Evolutionary conservation across 2,113 vertebrate genomes (phyloP).

Genomic region (Cyanoderma ruficeps): DNA sequence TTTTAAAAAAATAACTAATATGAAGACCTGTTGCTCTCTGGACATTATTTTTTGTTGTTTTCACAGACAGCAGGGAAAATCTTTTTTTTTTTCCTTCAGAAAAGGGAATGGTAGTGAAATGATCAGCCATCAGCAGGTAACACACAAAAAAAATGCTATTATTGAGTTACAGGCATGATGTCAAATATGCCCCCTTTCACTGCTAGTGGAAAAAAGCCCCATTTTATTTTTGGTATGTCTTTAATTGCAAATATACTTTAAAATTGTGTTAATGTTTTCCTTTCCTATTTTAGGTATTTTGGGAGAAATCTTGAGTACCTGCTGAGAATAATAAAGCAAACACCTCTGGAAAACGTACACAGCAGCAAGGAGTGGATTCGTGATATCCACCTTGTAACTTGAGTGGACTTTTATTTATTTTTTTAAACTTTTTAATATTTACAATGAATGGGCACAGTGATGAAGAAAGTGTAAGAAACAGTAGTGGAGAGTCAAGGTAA

Average conservation of each 20-base stretch:
- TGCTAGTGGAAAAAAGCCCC: neutral
- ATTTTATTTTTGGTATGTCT: neutral
- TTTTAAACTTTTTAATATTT: conserved; percentile 71
- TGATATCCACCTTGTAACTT: conserved; percentile 58
- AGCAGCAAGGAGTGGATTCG: conserved; percentile 53
- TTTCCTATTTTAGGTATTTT: conserved; percentile 53
- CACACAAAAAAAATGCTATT: neutral
- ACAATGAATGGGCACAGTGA: conserved; percentile 97
- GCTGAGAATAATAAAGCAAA: conserved; percentile 6
- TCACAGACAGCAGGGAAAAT: neutral
- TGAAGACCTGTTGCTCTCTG: neutral
- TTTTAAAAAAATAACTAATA: neutral
- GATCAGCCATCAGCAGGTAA: neutral
- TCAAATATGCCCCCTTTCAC: neutral
- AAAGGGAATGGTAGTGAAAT: neutral
- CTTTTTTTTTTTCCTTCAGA: neutral
- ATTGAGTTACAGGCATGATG: neutral
- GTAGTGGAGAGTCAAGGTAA: conserved; percentile 96
- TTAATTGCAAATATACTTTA: neutral
- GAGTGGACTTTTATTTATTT: conserved; percentile 71
- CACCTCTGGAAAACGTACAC: conserved; percentile 22
- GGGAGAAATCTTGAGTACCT: neutral
- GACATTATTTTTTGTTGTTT: neutral
- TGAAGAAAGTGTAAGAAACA: conserved; percentile 94
- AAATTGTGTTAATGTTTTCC: neutral